Evolutionary conservation across 2,113 vertebrate species (phyloP).

Genomic region (Saguinus midas): DNA sequence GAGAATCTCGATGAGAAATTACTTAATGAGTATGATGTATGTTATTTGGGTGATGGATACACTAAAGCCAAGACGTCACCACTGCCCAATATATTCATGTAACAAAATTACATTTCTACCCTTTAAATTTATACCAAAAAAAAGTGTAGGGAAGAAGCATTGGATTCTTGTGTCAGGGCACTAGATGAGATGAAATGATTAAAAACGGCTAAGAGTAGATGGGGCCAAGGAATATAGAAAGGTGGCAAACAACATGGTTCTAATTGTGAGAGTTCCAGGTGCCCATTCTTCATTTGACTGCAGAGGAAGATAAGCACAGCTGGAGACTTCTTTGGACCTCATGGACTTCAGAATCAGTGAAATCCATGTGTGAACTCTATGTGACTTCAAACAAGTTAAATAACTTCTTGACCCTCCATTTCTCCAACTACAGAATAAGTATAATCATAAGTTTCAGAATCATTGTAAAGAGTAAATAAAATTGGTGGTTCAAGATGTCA

Average conservation of each 20-base stretch:
- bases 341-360: slow-evolving; percentile 38
- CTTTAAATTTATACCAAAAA: neutral
- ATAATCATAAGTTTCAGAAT: neutral
- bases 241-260: fast-evolving
- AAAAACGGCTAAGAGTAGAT: neutral
- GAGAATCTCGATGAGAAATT: neutral
- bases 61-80: neutral
- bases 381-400: neutral
- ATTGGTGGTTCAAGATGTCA: neutral
- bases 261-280: neutral
- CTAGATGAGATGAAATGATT: neutral
- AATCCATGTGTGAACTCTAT: neutral
- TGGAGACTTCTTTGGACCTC: neutral
- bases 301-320: neutral
- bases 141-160: neutral
- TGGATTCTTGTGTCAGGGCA: neutral
- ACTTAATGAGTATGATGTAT: neutral
- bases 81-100: neutral
- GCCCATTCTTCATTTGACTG: neutral
- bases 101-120: neutral
- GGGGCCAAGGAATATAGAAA: neutral
- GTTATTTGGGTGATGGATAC: neutral
- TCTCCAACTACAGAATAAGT: neutral
- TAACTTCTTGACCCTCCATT: neutral
- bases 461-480: neutral